These are phyloP conservation scores for Leucania comma DNA, from an alignment of 2,888 invertebrate genomes.

Conservation along the genomic window DNA sequence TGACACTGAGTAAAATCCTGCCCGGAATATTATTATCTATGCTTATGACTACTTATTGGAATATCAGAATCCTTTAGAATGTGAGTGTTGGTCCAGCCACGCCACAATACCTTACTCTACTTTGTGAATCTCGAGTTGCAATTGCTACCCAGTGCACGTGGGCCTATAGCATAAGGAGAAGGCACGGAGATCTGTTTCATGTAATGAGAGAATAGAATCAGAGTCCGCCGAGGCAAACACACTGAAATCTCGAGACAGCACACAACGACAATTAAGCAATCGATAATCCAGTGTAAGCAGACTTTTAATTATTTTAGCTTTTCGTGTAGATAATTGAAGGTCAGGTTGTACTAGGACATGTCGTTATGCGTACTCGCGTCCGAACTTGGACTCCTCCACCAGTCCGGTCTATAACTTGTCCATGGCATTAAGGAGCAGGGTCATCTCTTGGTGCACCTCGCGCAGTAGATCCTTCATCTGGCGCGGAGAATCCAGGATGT, in stretches of 20 bases:
- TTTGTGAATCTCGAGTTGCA: slow-evolving; percentile 7
- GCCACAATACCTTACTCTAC: slow-evolving; percentile 10
- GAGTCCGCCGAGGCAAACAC: background rate
- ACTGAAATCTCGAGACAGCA: background rate
- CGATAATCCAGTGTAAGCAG: background rate
- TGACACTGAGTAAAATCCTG: background rate
- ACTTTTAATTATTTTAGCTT: background rate
- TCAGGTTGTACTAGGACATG: background rate
- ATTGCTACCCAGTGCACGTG: slow-evolving; percentile 16
- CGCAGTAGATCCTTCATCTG: slow-evolving; percentile 96
- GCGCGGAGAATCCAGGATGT: slow-evolving; percentile 97
- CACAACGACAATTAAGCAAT: background rate
- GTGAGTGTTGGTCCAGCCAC: slow-evolving; percentile 49
- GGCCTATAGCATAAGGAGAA: slow-evolving; percentile 3
- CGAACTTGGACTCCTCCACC: slow-evolving; percentile 3
- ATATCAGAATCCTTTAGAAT: slow-evolving; percentile 34
- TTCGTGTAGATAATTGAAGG: background rate
- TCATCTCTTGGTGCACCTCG: slow-evolving; percentile 95
- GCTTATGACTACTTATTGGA: slow-evolving; percentile 27
- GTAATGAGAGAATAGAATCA: background rate
- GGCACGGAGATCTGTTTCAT: slow-evolving; percentile 20
- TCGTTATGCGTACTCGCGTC: background rate
- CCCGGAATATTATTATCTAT: background rate
- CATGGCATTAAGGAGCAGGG: slow-evolving; percentile 94
- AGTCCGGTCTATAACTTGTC: slow-evolving; percentile 90